A percentile compares a stretch with the other conserved stretches of the same genome.
phyloP scores from a whole-genome alignment of 2,113 vertebrate species.

The Trichechus manatus region DNA sequence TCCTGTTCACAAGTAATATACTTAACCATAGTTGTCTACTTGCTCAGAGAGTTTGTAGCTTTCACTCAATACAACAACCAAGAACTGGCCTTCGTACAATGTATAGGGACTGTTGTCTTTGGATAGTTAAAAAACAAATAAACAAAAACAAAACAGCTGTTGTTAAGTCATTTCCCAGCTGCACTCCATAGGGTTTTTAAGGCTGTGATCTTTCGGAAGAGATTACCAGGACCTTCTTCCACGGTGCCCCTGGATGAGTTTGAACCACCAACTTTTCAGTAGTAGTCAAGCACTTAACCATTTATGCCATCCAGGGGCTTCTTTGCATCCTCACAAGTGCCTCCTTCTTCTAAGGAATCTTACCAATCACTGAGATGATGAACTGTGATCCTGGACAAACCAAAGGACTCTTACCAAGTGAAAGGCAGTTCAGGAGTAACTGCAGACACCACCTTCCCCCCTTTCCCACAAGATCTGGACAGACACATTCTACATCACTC shows the following conservation, averaged over 20 bases:
- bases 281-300: neutral
- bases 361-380: neutral
- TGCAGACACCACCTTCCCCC: neutral
- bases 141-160: neutral
- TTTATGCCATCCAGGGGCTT: neutral
- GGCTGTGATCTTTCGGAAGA: neutral
- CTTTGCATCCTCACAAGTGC: neutral
- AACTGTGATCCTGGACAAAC: neutral
- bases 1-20: neutral
- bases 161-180: neutral
- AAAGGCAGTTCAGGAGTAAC: neutral
- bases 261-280: neutral
- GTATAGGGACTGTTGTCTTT: neutral
- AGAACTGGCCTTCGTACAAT: neutral
- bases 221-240: too few species aligned
- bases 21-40: neutral
- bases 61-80: constrained; percentile 4
- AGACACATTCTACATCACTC: neutral
- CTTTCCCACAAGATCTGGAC: neutral
- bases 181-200: neutral
- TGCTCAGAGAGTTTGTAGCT: neutral
- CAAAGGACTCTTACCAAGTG: neutral
- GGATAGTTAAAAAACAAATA: neutral
- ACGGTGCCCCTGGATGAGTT: neutral
- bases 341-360: neutral